phyloP scores from a whole-genome alignment of 2,113 vertebrate genomes.

The Tetraodon nigroviridis region DNA sequence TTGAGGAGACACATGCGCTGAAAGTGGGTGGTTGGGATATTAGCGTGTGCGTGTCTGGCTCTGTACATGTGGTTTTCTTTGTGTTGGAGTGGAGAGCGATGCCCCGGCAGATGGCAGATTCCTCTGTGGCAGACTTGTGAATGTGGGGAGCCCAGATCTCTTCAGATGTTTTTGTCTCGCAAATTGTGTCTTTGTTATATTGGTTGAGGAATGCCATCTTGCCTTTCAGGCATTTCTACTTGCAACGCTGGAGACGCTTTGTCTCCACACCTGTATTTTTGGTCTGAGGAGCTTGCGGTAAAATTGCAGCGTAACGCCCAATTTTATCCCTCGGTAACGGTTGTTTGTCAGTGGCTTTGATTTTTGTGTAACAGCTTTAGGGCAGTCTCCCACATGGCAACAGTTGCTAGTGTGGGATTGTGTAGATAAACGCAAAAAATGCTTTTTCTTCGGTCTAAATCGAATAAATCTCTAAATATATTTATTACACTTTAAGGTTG shows the following conservation, averaged over 20 bases:
- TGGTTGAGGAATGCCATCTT: constrained; percentile 16
- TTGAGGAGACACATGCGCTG: too few relatives aligned
- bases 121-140: constrained; percentile 45
- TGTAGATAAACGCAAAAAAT: neutral
- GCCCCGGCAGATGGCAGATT: constrained; percentile 67
- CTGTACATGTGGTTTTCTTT: constrained; percentile 21
- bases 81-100: constrained; percentile 28
- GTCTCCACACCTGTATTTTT: constrained; percentile 30
- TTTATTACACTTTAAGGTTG: too few relatives aligned
- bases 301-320: constrained; percentile 28
- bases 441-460: neutral
- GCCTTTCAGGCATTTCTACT: constrained; percentile 27
- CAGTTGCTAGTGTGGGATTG: neutral
- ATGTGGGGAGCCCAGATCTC: constrained; percentile 17
- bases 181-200: constrained; percentile 24
- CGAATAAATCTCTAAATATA: too few relatives aligned
- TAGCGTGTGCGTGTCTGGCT: constrained; percentile 22
- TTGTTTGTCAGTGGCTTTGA: constrained; percentile 43
- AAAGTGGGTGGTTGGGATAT: too few relatives aligned
- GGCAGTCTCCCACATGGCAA: constrained; percentile 8
- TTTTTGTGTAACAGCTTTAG: constrained; percentile 4
- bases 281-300: constrained; percentile 40
- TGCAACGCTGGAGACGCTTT: constrained; percentile 7
- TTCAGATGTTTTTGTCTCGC: constrained; percentile 12
- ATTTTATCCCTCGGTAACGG: constrained; percentile 51